Conservation (phyloP, 1,140 invertebrate species). For the Zophobas morio region DNA sequence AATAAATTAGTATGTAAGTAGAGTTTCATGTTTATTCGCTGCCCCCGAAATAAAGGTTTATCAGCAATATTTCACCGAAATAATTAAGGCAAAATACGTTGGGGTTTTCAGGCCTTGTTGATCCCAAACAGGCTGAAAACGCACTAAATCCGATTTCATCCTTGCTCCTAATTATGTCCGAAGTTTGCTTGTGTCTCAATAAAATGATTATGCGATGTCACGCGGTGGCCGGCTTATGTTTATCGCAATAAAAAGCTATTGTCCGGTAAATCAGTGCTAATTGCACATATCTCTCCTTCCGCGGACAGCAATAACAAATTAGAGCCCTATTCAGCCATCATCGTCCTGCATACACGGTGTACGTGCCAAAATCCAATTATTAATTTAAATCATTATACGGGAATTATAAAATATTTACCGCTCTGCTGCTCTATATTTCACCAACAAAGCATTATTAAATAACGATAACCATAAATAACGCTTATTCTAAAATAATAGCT, state of each 20-base stretch:
- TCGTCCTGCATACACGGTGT: not conserved
- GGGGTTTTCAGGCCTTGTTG: conserved; percentile 7
- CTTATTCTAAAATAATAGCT: conserved; percentile 42
- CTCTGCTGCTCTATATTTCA: conserved; percentile 23
- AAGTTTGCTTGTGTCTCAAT: not conserved
- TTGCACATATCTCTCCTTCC: conserved; percentile 32
- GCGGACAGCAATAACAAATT: conserved; percentile 27
- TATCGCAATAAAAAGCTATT: conserved; percentile 11
- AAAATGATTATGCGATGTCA: conserved; percentile 1
- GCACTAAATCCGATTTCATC: not conserved
- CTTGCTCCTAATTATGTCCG: conserved; percentile 4
- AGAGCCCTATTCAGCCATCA: conserved; percentile 20
- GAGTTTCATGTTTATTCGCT: not conserved
- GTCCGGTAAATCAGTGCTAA: conserved; percentile 21
- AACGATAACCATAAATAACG: conserved; percentile 39
- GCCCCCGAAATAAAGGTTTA: conserved; percentile 1
- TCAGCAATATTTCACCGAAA: conserved; percentile 4
- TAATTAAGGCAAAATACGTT: conserved; percentile 12
- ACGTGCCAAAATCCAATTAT: conserved; percentile 37
- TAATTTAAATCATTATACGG: conserved; percentile 33
- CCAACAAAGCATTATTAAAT: conserved; percentile 40
- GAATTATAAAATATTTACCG: conserved; percentile 39
- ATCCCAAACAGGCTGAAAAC: not conserved
- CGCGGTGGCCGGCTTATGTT: not conserved
- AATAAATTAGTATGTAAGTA: conserved; percentile 1